Conservation (phyloP, 2,797 vertebrate genomes). For the Tarsius wallacei region DNA sequence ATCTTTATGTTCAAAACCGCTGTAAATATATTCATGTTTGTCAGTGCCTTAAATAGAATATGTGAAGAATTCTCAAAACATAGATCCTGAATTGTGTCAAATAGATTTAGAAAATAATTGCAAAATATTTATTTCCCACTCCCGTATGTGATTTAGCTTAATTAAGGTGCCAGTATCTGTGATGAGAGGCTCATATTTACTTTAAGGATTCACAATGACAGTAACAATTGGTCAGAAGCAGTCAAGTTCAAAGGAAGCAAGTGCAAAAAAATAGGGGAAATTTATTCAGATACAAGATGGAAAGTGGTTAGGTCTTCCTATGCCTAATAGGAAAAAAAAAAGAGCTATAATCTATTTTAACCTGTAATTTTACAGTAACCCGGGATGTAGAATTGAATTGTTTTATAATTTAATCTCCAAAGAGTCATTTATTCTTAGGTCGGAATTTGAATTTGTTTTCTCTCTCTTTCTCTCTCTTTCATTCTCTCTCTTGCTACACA, state of each 20-base stretch:
- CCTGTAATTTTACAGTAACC: neutral
- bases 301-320: neutral
- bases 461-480: neutral
- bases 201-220: neutral
- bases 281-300: neutral
- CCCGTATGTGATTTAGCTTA: neutral
- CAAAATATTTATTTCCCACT: slow-evolving; percentile 36
- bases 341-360: neutral
- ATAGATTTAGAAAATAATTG: slow-evolving; percentile 45
- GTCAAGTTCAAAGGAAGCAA: slow-evolving; percentile 12
- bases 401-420: slow-evolving; percentile 46
- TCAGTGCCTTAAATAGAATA: slow-evolving; percentile 50
- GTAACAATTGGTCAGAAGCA: slow-evolving; percentile 40
- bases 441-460: slow-evolving; percentile 19
- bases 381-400: neutral
- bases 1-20: slow-evolving; percentile 47
- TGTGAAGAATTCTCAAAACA: slow-evolving; percentile 50
- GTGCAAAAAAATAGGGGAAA: neutral
- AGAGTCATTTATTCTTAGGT: neutral
- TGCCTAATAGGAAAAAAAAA: neutral
- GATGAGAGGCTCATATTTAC: neutral
- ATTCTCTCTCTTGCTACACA: neutral
- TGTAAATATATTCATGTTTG: slow-evolving; percentile 50
- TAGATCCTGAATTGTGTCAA: slow-evolving; percentile 58
- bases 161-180: slow-evolving; percentile 25